Conservation (phyloP, 2,888 invertebrate genomes). For the Ceraclea dissimilis region DNA sequence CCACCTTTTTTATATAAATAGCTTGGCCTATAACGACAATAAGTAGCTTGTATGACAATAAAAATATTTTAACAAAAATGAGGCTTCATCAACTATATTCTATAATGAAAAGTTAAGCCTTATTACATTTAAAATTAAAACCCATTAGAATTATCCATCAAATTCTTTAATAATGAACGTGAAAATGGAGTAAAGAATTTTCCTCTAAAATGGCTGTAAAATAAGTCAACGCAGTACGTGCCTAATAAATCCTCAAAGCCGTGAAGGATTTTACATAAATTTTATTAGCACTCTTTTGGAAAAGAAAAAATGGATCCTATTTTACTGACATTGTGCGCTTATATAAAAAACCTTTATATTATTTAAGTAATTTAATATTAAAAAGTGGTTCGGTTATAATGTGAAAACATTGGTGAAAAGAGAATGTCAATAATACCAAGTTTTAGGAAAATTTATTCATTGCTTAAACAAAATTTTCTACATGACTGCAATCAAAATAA, state of each 20-base stretch:
- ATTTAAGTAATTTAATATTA: background rate
- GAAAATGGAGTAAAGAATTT: too few species aligned
- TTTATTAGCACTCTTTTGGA: background rate
- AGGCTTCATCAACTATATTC: too few species aligned
- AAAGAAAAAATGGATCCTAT: background rate
- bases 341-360: background rate
- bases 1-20: too few species aligned
- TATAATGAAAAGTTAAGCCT: background rate
- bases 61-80: too few species aligned
- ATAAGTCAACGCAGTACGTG: background rate
- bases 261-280: background rate
- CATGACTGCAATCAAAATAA: background rate
- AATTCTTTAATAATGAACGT: background rate
- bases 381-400: background rate
- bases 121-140: background rate
- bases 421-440: background rate
- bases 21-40: too few species aligned
- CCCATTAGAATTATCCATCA: background rate
- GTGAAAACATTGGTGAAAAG: background rate
- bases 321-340: background rate
- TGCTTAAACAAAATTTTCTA: background rate
- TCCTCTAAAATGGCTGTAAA: too few species aligned
- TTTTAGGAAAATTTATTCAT: background rate
- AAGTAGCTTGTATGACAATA: too few species aligned
- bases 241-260: background rate